Conservation (phyloP, 2,797 vertebrate species). For the Myotis daubentonii region DNA sequence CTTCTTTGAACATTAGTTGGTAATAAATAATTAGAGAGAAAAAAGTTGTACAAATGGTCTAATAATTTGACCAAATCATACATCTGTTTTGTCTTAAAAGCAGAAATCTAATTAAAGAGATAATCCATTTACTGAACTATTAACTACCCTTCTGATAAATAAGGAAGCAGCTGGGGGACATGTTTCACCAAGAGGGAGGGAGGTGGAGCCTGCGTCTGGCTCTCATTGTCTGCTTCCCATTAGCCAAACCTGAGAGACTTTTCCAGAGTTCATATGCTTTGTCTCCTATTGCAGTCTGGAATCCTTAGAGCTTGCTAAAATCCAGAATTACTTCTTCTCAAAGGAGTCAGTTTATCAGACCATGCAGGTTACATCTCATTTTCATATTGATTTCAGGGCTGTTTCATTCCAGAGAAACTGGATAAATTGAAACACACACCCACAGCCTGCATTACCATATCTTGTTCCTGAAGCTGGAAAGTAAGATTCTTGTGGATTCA, state of each 20-base stretch:
- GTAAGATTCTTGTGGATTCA: slow-evolving; percentile 26
- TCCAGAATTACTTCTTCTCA: slow-evolving; percentile 64
- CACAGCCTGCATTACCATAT: background rate
- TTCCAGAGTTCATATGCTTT: slow-evolving; percentile 58
- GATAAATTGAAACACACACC: slow-evolving; percentile 44
- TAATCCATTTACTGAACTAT: slow-evolving; percentile 58
- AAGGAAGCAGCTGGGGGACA: slow-evolving; percentile 33
- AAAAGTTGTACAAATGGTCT: slow-evolving; percentile 45
- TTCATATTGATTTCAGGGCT: slow-evolving; percentile 61
- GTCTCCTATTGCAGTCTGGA: slow-evolving; percentile 68
- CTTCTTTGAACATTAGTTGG: slow-evolving; percentile 40
- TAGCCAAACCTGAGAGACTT: slow-evolving; percentile 73
- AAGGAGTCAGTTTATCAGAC: slow-evolving; percentile 68
- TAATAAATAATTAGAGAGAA: background rate
- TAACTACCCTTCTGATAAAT: slow-evolving; percentile 64
- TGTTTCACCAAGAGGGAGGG: slow-evolving; percentile 62
- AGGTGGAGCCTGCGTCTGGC: slow-evolving; percentile 19
- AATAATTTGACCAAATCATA: slow-evolving; percentile 70
- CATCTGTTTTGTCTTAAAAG: slow-evolving; percentile 72
- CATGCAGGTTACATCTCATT: slow-evolving; percentile 48
- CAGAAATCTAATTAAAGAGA: slow-evolving; percentile 72
- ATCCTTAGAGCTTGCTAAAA: slow-evolving; percentile 62
- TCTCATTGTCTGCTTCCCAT: slow-evolving; percentile 62
- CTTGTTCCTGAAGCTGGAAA: slow-evolving; percentile 51
- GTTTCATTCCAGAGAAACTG: background rate